These are phyloP conservation scores for Isotomurus palustris DNA, from an alignment of 2,888 invertebrate species.

Conservation along the genomic window DNA sequence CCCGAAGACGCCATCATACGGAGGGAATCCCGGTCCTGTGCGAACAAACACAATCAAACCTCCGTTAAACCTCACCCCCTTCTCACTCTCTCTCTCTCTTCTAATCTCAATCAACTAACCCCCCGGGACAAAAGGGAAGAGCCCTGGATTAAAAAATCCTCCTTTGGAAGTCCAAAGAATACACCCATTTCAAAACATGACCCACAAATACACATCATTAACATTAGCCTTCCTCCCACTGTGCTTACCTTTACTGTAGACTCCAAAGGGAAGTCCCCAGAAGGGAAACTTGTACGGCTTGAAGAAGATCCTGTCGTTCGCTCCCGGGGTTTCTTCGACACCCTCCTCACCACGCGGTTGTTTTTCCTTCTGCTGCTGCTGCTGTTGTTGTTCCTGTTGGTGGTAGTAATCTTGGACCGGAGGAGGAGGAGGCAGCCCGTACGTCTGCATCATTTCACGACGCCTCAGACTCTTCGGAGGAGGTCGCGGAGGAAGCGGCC, in stretches of 20 bases:
- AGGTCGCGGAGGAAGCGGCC: no score
- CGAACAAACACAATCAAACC: no score
- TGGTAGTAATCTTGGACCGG: neutral
- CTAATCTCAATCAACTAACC: no score
- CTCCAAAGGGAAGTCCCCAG: slow-evolving; percentile 32
- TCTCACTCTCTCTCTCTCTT: no score
- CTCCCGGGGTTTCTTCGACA: slow-evolving; percentile 23
- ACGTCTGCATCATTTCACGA: no score
- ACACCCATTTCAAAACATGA: no score
- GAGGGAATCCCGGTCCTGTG: slow-evolving; percentile 39
- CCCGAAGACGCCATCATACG: slow-evolving; percentile 42
- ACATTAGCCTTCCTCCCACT: no score
- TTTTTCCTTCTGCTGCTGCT: neutral
- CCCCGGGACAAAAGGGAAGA: slow-evolving; percentile 44
- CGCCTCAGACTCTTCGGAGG: no score
- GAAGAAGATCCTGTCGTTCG: slow-evolving; percentile 36
- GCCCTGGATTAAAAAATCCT: slow-evolving; percentile 43
- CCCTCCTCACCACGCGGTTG: neutral
- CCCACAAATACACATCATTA: no score
- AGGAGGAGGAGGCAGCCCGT: no score
- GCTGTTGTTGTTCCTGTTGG: neutral
- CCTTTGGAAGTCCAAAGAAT: slow-evolving; percentile 27
- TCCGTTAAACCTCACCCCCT: no score
- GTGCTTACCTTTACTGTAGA: slow-evolving; percentile 34
- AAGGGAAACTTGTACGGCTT: slow-evolving; percentile 41